These are phyloP conservation scores for Papilio elwesi DNA, from an alignment of 2,888 invertebrate species.

Conservation along the genomic window DNA sequence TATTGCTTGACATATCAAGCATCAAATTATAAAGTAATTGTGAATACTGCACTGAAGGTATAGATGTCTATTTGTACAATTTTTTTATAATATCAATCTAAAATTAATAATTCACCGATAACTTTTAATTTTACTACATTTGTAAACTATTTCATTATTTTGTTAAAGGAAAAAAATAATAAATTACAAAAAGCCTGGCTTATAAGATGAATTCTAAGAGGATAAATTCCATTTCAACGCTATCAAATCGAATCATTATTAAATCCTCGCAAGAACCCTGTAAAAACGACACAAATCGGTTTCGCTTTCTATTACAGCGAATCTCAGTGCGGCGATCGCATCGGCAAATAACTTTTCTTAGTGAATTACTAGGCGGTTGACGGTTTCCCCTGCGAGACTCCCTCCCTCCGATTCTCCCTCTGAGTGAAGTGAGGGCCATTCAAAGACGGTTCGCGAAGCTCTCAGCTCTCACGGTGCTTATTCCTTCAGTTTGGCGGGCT, in stretches of 20 bases:
- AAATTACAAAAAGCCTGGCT: neutral
- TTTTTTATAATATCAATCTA: no score
- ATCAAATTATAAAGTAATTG: no score
- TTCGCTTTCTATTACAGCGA: constrained; percentile 65
- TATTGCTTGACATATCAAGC: no score
- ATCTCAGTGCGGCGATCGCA: constrained; percentile 63
- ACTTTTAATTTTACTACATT: no score
- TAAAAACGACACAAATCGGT: constrained; percentile 51
- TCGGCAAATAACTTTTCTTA: constrained; percentile 82
- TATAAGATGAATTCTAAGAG: neutral
- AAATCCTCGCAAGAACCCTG: constrained; percentile 13
- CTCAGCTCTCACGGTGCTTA: constrained; percentile 74
- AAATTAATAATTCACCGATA: no score
- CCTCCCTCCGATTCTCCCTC: constrained; percentile 81
- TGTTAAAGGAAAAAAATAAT: no score
- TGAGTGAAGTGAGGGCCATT: constrained; percentile 74
- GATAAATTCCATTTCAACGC: neutral
- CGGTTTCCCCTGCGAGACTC: constrained; percentile 80
- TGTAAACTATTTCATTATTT: no score
- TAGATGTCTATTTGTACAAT: no score
- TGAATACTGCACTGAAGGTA: no score
- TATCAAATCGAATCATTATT: constrained; percentile 15
- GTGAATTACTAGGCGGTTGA: constrained; percentile 81
- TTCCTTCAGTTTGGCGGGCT: constrained; percentile 80
- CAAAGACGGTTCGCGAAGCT: constrained; percentile 82